phyloP scores from a whole-genome alignment of 2,888 invertebrate genomes.

The Cephonodes hylas region DNA sequence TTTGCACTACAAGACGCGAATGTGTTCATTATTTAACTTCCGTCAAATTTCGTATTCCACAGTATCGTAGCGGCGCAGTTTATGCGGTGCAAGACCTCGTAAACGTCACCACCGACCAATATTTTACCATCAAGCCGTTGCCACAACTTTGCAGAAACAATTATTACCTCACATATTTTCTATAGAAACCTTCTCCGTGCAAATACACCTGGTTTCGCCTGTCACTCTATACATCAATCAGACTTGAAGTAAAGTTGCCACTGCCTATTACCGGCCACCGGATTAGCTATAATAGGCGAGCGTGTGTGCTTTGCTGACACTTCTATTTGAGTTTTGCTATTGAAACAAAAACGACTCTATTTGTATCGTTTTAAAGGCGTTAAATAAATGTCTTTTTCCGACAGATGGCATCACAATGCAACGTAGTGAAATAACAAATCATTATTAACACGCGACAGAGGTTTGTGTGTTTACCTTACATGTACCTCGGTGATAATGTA shows the following conservation, averaged over 20 bases:
- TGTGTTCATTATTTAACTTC: constrained; percentile 12
- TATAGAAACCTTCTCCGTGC: constrained; percentile 55
- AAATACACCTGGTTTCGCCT: constrained; percentile 56
- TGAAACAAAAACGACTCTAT: constrained; percentile 8
- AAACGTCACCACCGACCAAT: constrained; percentile 25
- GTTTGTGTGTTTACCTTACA: constrained; percentile 51
- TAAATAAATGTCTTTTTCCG: constrained; percentile 16
- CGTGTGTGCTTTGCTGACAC: constrained; percentile 26
- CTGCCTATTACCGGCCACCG: constrained; percentile 54
- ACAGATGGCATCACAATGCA: constrained; percentile 47
- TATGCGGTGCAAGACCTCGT: constrained; percentile 26
- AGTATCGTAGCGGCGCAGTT: constrained; percentile 8
- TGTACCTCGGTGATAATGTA: constrained; percentile 18
- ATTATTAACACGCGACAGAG: constrained; percentile 57
- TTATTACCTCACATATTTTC: constrained; percentile 51
- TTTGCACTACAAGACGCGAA: neutral
- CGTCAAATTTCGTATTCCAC: constrained; percentile 10
- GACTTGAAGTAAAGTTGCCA: constrained; percentile 52
- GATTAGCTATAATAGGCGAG: constrained; percentile 58
- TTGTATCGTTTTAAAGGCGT: neutral
- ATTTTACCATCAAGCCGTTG: constrained; percentile 29
- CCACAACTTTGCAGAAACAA: constrained; percentile 36
- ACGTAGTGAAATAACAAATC: constrained; percentile 55
- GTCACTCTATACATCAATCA: constrained; percentile 69
- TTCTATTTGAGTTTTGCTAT: constrained; percentile 24